Base-by-base conservation (phyloP, 92 coral and sea anemone species). In the Plumapathes pennacea region DNA sequence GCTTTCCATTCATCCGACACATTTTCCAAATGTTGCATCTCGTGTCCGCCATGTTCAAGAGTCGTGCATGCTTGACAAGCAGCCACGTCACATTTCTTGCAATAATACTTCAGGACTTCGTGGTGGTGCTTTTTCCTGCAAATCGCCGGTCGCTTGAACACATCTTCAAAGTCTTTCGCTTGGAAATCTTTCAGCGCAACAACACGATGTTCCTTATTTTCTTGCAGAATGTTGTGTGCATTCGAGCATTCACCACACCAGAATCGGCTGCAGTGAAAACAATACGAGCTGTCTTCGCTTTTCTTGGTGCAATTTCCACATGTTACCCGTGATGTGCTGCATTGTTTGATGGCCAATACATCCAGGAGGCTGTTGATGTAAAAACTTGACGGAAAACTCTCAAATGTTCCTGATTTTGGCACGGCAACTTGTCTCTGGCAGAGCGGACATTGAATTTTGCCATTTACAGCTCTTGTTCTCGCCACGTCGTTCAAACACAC, bases 351-450 rank as follows among this genome's bases (percentile, higher is more conserved):
- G 15, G 47, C 48, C 32, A 69, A 45, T 4, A 57, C 58, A 45
- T 69, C 76, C 46, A 69, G 42, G 1, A 69, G 52, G 25, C 50
- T 69, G 57, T 57, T 69, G 56, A 69, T 34, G 43, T 47, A 59
- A 34, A 69, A 32, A 30, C 54, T 69, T 20, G 66, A 29, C 0
- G 76, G 76, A 17, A 69, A 46, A 45, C 55, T 25, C 2, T 32
- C 52, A 44, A 57, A 47, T 20, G 27, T 44, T 12, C 76, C 68
- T 10, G n/a, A n/a, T 18, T 38, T 38, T 13, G 76, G 76, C 29
- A 69, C 21, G 3, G 3, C 26, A 38, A 57, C 65, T 24, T 32
- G n/a, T 21, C 30, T 45, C 13, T 56, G 2, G 4, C 76, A 69
- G 25, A 46, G 50, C 11, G 76, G 76, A 14, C 76, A 69, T 24